These are phyloP conservation scores for Pygoscelis antarcticus DNA, from an alignment of 2,113 vertebrate species.

Conservation along the genomic window DNA sequence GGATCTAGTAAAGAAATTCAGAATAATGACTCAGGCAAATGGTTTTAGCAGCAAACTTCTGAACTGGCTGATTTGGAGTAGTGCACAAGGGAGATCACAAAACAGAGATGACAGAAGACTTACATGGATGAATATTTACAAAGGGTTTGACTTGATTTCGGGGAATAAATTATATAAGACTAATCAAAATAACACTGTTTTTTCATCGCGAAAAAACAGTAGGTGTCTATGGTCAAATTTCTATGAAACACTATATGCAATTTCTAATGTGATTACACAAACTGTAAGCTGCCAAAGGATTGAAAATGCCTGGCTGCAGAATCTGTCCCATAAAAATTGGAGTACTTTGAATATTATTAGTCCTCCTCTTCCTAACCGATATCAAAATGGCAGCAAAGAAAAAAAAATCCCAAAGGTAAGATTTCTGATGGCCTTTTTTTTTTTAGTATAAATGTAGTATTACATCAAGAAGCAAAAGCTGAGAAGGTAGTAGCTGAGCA, in stretches of 20 bases:
- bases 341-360: neutral
- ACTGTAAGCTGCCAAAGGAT: neutral
- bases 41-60: neutral
- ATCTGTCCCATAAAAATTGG: neutral
- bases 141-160: neutral
- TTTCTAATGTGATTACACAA: neutral
- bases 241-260: neutral
- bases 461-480: neutral
- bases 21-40: neutral
- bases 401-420: neutral
- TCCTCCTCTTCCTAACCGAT: neutral
- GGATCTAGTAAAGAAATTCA: neutral
- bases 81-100: neutral
- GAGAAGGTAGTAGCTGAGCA: neutral
- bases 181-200: neutral
- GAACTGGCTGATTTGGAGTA: neutral
- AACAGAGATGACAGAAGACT: neutral
- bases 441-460: neutral
- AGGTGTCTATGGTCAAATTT: neutral
- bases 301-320: neutral
- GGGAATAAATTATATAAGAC: neutral
- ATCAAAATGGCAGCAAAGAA: neutral
- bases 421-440: neutral
- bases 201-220: neutral
- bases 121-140: neutral